Base-by-base conservation (phyloP, 2,888 invertebrate species). In the Drosophila koepferae region DNA sequence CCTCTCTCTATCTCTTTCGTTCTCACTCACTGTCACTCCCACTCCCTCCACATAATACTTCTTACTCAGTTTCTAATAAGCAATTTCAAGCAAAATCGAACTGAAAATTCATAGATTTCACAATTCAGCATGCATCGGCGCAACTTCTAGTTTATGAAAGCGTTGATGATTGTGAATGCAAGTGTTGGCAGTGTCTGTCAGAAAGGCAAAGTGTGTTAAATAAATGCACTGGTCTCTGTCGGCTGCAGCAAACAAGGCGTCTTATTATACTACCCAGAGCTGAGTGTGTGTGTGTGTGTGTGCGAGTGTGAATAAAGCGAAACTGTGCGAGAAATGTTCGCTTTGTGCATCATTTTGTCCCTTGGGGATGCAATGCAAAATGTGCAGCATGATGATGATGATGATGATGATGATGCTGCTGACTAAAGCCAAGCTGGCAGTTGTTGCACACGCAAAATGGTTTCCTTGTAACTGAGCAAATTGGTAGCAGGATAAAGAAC, bases 271-370 rank as follows among this genome's bases (percentile, higher is more conserved):
- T 68, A 44, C 74, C 53, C 75, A 65, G 67, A 76, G 60, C 46
- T 51, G 51, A 12, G 41, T 28, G n/a, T 12, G 14, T 43, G 16
- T 10, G 16, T 41, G 41, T 28, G n/a, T 12, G 54, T 53, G 60
- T 56, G 65, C 54, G 63, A 62, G 44, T 69, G 70, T 60, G 70
- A 23, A 72, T 66, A 65, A 63, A 59, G 67, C 58, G 55, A 86
- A 89, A 83, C 77, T 86, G 77, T 86, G 85, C 81, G 79, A 79
- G 73, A 85, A 85, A 89, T 71, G 72, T 46, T 75, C 74, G 77
- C 84, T 89, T 86, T 85, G 89, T 89, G 77, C 72, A 74, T 60
- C 64, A 76, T 65, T 73, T 70, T 64, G 74, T 86, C 83, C 56
- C 74, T 72, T 72, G 69, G 40, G 62, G 80, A 63, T 80, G 63